Conservation (phyloP, 2,797 vertebrate species). For the Danio kyathit region DNA sequence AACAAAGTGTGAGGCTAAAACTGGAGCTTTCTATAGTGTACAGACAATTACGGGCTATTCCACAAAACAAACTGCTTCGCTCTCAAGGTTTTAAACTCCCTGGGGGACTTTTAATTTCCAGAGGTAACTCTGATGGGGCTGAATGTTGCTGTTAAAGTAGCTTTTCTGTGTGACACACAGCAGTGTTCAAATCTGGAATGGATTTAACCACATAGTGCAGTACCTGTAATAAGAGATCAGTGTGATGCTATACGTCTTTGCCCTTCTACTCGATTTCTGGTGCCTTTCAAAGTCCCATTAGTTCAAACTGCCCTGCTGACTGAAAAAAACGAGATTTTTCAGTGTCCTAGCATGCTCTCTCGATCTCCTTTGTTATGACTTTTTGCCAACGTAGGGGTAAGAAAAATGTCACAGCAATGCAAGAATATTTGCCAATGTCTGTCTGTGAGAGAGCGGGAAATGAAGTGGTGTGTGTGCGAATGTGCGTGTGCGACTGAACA, state of each 20-base stretch:
- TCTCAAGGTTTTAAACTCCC: background rate
- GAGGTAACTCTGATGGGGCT: background rate
- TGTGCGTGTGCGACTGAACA: background rate
- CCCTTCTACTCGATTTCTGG: background rate
- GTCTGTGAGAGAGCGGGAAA: constrained; percentile 1
- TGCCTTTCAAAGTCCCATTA: constrained; percentile 23
- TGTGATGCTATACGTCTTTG: background rate
- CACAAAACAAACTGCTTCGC: constrained; percentile 13
- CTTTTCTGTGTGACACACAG: background rate
- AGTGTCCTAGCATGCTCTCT: constrained; percentile 20
- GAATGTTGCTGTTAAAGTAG: background rate
- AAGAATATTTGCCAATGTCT: constrained; percentile 35
- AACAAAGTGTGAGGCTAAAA: background rate
- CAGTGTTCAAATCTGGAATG: background rate
- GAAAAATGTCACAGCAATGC: constrained; percentile 54
- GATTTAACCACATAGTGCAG: constrained; percentile 6
- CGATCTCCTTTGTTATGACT: background rate
- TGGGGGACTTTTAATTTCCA: background rate
- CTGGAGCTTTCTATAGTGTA: background rate
- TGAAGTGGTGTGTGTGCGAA: constrained; percentile 6
- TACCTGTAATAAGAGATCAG: background rate
- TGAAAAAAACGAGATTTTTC: background rate
- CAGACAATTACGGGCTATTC: background rate
- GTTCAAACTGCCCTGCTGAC: background rate
- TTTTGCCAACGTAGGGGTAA: constrained; percentile 23